These are phyloP conservation scores for Eutolmus rufibarbis DNA, from an alignment of 2,888 invertebrate genomes.

Conservation along the genomic window DNA sequence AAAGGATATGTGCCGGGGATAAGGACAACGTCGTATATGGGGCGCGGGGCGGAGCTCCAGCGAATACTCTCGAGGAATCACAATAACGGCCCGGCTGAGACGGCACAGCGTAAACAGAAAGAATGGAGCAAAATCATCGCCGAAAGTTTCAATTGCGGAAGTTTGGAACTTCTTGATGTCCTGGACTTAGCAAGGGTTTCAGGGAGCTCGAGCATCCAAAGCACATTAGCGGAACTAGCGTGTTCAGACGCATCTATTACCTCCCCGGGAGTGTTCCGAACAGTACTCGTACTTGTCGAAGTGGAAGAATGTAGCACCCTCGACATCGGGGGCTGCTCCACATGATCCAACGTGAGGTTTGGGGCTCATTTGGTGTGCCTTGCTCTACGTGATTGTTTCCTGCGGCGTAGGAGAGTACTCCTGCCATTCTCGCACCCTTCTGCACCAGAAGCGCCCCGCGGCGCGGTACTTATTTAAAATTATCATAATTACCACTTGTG, in stretches of 20 bases:
- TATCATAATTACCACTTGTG: slow-evolving; percentile 33
- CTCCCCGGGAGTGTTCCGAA: not conserved
- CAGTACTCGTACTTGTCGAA: not conserved
- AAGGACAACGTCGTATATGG: not conserved
- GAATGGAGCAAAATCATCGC: slow-evolving; percentile 23
- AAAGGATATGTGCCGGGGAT: slow-evolving; percentile 29
- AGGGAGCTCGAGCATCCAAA: not conserved
- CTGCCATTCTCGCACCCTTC: not conserved
- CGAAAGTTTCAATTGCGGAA: slow-evolving; percentile 40
- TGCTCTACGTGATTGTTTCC: not conserved
- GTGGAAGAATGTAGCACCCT: not conserved
- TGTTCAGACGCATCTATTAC: slow-evolving; percentile 8
- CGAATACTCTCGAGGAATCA: not conserved
- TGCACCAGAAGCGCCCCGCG: not conserved
- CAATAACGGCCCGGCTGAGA: slow-evolving; percentile 4
- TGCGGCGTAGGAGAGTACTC: not conserved
- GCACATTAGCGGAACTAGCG: slow-evolving; percentile 15
- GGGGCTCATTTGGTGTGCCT: not conserved
- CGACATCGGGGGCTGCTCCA: not conserved
- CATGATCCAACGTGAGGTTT: not conserved
- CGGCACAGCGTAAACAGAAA: slow-evolving; percentile 28
- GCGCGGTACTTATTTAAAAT: slow-evolving; percentile 25
- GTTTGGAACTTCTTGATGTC: slow-evolving; percentile 34
- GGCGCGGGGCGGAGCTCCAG: not conserved
- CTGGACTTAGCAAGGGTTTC: not conserved